Percentiles rank a stretch among this genome's conserved stretches.
These are phyloP conservation scores for Zeuzera pyrina DNA, from an alignment of 2,888 invertebrate species.

Conservation along the genomic window DNA sequence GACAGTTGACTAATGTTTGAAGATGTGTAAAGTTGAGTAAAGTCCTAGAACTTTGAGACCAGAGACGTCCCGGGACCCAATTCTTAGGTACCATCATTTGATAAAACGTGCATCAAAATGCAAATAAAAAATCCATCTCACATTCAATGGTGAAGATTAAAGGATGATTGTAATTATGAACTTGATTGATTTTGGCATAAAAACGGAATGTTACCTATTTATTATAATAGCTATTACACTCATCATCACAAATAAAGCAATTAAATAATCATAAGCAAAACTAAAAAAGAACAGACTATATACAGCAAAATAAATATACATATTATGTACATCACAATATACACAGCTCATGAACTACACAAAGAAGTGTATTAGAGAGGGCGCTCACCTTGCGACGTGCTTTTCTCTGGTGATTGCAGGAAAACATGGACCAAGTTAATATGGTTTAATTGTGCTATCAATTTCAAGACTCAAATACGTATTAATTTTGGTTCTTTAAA, in stretches of 20 bases:
- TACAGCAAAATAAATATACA: neutral
- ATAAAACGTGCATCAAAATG: too few species aligned
- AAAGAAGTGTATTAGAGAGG: conserved; percentile 12
- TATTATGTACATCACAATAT: neutral
- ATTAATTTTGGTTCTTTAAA: conserved; percentile 30
- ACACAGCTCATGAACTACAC: neutral
- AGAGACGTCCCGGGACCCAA: too few species aligned
- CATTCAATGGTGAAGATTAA: too few species aligned
- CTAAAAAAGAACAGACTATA: neutral
- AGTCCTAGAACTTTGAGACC: too few species aligned
- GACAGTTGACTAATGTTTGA: too few species aligned
- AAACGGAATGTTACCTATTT: too few species aligned
- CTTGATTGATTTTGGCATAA: too few species aligned
- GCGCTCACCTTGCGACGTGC: conserved; percentile 35
- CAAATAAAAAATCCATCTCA: too few species aligned
- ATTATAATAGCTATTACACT: neutral
- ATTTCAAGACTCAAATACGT: conserved; percentile 20
- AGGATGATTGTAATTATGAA: too few species aligned
- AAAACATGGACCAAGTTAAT: conserved; percentile 46
- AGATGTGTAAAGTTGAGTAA: too few species aligned
- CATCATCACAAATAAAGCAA: neutral
- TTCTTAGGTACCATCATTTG: too few species aligned
- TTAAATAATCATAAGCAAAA: neutral
- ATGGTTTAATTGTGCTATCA: conserved; percentile 47
- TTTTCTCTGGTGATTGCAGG: conserved; percentile 36